Percentiles rank a stretch among this genome's conserved stretches.
These are phyloP conservation scores for Coptodon bakossiorum DNA, from an alignment of 2,113 vertebrate species.

Conservation along the genomic window DNA sequence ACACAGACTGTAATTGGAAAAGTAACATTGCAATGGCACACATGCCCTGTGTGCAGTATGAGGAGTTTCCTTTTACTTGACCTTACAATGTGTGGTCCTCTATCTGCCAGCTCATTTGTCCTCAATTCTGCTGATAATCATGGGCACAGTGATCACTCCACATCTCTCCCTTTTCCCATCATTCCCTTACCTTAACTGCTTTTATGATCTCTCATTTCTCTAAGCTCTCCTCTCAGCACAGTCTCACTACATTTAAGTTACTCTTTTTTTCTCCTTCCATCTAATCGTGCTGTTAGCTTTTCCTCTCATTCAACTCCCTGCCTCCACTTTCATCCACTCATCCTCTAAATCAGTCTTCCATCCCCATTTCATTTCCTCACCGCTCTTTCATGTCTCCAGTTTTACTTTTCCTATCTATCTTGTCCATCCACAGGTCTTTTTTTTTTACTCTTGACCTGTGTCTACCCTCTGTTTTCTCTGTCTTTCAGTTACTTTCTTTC, in stretches of 20 bases:
- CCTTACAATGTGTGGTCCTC: background rate
- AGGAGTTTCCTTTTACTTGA: background rate
- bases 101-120: background rate
- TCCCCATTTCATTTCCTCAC: constrained; percentile 21
- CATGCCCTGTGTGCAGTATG: background rate
- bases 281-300: constrained; percentile 3
- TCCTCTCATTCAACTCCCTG: background rate
- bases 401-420: background rate
- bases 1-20: background rate
- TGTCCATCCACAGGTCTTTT: background rate
- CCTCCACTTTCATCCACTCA: constrained; percentile 22
- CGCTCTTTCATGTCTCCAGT: constrained; percentile 4
- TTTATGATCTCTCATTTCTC: background rate
- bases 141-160: background rate
- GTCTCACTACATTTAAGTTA: background rate
- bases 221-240: background rate
- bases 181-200: background rate
- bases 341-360: constrained; percentile 28
- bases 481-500: background rate
- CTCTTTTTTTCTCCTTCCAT: background rate
- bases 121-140: background rate
- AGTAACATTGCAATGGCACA: background rate
- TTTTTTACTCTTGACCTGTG: constrained; percentile 17
- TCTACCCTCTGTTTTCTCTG: constrained; percentile 15
- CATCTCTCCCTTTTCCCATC: background rate